A percentile compares a stretch with the other conserved stretches of the same genome.
Evolutionary conservation across 2,797 vertebrate species (phyloP).

Genomic region (Lepidocolaptes lacrymiger): DNA sequence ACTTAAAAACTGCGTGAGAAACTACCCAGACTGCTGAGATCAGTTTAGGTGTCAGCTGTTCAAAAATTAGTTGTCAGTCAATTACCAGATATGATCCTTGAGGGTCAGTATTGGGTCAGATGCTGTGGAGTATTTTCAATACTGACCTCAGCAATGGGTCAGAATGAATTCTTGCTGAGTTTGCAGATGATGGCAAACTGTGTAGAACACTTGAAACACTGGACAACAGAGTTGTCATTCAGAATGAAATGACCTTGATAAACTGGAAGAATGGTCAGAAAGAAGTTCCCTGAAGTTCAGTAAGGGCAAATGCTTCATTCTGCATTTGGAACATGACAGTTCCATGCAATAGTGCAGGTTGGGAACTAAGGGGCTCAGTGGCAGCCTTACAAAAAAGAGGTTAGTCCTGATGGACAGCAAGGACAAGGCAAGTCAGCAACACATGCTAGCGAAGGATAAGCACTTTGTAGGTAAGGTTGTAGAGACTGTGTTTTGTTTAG

Average conservation of each 20-base stretch:
- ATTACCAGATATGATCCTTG: neutral
- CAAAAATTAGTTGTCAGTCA: neutral
- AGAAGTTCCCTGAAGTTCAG: neutral
- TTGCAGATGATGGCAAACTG: neutral
- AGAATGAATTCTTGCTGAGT: neutral
- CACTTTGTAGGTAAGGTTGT: neutral
- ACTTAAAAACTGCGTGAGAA: neutral
- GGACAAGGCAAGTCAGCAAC: neutral
- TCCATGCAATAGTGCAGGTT: neutral
- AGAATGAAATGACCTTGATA: neutral
- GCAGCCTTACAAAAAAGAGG: neutral
- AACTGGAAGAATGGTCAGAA: neutral
- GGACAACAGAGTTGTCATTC: neutral
- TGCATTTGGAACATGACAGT: neutral
- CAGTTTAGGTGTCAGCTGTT: neutral
- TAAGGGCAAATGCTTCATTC: neutral
- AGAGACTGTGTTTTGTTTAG: neutral
- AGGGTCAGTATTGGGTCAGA: neutral
- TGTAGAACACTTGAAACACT: neutral
- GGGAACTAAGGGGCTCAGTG: neutral
- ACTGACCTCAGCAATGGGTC: neutral
- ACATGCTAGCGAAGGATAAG: neutral
- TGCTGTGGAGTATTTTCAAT: neutral
- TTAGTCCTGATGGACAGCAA: neutral
- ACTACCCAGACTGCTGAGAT: neutral